Evolutionary conservation across 2,888 invertebrate species (phyloP).

Genomic region (Latrodectus elegans): DNA sequence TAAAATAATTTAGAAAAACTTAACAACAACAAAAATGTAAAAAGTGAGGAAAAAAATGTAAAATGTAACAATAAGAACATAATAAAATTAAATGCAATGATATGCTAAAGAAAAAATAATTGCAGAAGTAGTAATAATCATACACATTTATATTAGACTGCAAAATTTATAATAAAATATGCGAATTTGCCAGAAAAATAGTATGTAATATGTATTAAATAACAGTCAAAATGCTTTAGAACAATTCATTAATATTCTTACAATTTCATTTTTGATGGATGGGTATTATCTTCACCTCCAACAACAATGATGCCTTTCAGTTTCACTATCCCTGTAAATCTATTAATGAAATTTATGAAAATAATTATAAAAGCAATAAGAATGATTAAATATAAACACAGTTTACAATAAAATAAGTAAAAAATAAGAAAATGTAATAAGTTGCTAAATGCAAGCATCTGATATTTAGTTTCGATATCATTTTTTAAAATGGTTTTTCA

Average conservation of each 20-base stretch:
- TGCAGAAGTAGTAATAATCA: neutral
- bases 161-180: neutral
- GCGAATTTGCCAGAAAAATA: too few species aligned
- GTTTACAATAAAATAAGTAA: neutral
- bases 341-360: constrained; percentile 72
- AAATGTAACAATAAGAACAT: too few species aligned
- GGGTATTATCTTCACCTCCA: constrained; percentile 90
- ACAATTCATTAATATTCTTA: constrained; percentile 77
- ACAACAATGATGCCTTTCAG: constrained; percentile 93
- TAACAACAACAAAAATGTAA: too few species aligned
- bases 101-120: neutral
- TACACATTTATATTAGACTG: neutral
- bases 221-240: too few species aligned
- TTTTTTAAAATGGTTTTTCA: too few species aligned
- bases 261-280: constrained; percentile 91
- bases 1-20: too few species aligned
- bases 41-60: too few species aligned
- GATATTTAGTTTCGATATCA: too few species aligned
- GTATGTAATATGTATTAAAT: too few species aligned
- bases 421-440: neutral
- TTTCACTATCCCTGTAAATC: constrained; percentile 95
- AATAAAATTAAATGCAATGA: too few species aligned
- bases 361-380: constrained; percentile 10
- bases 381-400: neutral
- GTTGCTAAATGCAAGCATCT: too few species aligned